Percentiles rank a stretch among this genome's conserved stretches.
Conservation (phyloP, 2,888 invertebrate genomes). For the Drosophila paracracens region DNA sequence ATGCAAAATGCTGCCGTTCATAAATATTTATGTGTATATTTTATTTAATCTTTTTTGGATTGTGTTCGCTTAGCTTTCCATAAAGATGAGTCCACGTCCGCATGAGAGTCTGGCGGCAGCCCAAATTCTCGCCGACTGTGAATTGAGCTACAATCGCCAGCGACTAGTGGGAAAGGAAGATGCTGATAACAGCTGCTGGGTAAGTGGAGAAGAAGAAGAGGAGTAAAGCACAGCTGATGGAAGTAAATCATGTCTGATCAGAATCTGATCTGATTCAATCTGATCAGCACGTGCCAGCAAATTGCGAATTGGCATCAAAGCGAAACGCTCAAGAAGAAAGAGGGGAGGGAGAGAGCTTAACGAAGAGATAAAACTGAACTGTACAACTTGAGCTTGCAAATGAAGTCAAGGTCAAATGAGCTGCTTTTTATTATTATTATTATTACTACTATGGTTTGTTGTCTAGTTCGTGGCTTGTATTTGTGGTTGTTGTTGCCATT, state of each 20-base stretch:
- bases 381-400: constrained; percentile 32
- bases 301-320: constrained; percentile 15
- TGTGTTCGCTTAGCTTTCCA: constrained; percentile 7
- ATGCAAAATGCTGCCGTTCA: not conserved
- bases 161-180: constrained; percentile 39
- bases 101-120: constrained; percentile 47
- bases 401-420: constrained; percentile 70
- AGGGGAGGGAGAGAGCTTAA: constrained; percentile 21
- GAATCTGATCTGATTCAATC: not conserved
- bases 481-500: not conserved
- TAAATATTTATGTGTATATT: not conserved
- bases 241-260: not conserved
- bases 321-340: constrained; percentile 19
- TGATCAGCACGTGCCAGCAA: constrained; percentile 42
- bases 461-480: constrained; percentile 23
- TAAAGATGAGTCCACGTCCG: constrained; percentile 64
- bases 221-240: not conserved
- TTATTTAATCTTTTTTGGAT: not conserved
- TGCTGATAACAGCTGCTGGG: constrained; percentile 37
- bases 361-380: not conserved
- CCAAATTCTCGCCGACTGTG: constrained; percentile 46
- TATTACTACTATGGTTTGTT: not conserved
- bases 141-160: constrained; percentile 51
- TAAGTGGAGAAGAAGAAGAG: constrained; percentile 29
- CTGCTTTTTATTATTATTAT: constrained; percentile 22